phyloP scores from a whole-genome alignment of 2,888 invertebrate species.

The Microchrysa polita region DNA sequence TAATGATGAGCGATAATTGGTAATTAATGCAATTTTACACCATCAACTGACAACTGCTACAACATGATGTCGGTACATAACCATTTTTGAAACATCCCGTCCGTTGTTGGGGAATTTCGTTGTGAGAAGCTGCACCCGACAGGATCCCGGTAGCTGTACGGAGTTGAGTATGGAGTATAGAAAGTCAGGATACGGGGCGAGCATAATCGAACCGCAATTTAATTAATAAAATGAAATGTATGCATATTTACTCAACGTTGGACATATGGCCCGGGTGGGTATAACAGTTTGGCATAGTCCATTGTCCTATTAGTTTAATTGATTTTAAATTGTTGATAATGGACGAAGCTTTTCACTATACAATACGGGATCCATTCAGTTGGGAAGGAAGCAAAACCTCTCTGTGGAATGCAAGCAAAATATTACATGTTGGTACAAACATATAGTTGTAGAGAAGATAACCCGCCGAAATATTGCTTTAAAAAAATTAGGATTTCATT shows the following conservation, averaged over 20 bases:
- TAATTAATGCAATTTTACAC: constrained; percentile 62
- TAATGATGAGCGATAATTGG: constrained; percentile 59
- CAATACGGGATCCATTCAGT: too few relatives aligned
- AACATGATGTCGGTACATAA: not conserved
- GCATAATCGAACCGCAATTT: constrained; percentile 25
- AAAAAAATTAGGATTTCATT: too few relatives aligned
- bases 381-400: too few relatives aligned
- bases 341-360: not conserved
- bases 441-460: too few relatives aligned
- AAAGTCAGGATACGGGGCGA: not conserved
- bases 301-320: constrained; percentile 34
- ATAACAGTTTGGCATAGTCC: not conserved
- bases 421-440: too few relatives aligned
- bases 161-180: too few relatives aligned
- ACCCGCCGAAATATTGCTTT: too few relatives aligned
- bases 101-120: not conserved
- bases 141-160: too few relatives aligned
- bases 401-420: too few relatives aligned
- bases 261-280: constrained; percentile 16
- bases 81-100: not conserved
- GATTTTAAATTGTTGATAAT: constrained; percentile 37
- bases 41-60: constrained; percentile 28
- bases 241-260: constrained; percentile 39
- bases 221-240: constrained; percentile 43
- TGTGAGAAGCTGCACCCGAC: not conserved